Evolutionary conservation across 2,888 invertebrate genomes (phyloP).

Genomic region (Spicauda simplicius): DNA sequence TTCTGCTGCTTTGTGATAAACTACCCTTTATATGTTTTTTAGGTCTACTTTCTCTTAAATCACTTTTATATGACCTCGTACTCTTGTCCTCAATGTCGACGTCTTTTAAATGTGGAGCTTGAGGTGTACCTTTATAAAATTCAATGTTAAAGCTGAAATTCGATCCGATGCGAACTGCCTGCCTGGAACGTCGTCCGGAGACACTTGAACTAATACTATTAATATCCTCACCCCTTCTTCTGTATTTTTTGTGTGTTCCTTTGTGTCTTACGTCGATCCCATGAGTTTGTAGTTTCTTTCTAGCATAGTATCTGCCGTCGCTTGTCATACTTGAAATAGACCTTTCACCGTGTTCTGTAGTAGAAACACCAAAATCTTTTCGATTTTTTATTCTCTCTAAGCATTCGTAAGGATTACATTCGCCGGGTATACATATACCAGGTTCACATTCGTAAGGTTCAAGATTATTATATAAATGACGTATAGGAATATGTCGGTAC

Average conservation of each 20-base stretch:
- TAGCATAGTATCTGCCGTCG: conserved; percentile 44
- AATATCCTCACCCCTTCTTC: background rate
- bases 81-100: conserved; percentile 3
- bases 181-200: conserved; percentile 15
- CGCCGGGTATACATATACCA: conserved; percentile 48
- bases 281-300: conserved; percentile 42
- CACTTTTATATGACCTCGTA: background rate
- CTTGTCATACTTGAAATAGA: conserved; percentile 38
- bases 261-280: conserved; percentile 27
- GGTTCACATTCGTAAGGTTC: conserved; percentile 53
- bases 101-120: conserved; percentile 26
- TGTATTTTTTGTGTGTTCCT: conserved; percentile 28
- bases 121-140: conserved; percentile 48
- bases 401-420: conserved; percentile 51
- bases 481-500: background rate
- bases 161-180: conserved; percentile 50
- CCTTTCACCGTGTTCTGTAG: background rate
- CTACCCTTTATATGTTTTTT: background rate
- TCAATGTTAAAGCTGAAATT: conserved; percentile 52
- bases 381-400: conserved; percentile 52
- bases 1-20: conserved; percentile 1
- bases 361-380: conserved; percentile 11
- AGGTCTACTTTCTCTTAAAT: background rate
- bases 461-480: conserved; percentile 22
- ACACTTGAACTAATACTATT: background rate